Conservation (phyloP, 2,888 invertebrate genomes). For the Drosophila borborema region DNA sequence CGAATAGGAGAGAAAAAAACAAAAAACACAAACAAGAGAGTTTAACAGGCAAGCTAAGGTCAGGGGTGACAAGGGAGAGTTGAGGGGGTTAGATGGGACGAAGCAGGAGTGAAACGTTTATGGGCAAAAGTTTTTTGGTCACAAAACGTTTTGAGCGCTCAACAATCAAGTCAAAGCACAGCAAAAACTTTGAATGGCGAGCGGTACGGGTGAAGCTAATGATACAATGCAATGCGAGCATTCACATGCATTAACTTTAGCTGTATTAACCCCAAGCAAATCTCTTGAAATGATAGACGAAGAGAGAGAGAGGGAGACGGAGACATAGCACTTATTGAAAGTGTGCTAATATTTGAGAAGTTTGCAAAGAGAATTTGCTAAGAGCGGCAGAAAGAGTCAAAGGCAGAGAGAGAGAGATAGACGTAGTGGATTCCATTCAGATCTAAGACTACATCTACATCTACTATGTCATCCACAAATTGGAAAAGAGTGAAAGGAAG, state of each 20-base stretch:
- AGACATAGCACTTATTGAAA: background rate
- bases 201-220: conserved; percentile 2
- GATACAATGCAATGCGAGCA: background rate
- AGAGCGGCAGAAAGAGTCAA: too few species aligned
- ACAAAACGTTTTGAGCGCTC: conserved; percentile 52
- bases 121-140: conserved; percentile 51
- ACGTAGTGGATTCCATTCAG: too few species aligned
- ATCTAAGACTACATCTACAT: too few species aligned
- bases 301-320: background rate
- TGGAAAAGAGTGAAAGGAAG: too few species aligned
- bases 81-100: background rate
- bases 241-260: conserved; percentile 14
- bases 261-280: background rate
- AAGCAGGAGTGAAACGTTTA: conserved; percentile 22
- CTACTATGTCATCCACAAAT: too few species aligned
- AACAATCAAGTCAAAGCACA: conserved; percentile 42
- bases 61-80: background rate
- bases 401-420: too few species aligned
- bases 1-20: conserved; percentile 27
- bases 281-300: background rate
- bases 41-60: background rate
- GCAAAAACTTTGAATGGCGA: background rate
- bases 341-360: background rate
- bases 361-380: too few species aligned
- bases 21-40: background rate